phyloP scores from a whole-genome alignment of 92 coral and sea anemone genomes.

The Meandrina meandrites region DNA sequence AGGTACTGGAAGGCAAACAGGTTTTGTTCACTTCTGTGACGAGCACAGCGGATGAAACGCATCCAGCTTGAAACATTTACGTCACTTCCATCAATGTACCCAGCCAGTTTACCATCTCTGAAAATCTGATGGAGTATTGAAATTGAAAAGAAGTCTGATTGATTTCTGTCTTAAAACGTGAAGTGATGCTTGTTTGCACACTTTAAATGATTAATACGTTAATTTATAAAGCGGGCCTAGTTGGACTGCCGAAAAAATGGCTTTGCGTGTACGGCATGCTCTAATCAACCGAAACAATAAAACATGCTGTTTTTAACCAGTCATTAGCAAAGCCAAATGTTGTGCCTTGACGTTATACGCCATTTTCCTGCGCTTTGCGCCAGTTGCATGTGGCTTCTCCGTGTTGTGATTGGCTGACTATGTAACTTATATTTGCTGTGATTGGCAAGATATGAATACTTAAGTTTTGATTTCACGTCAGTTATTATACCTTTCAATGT shows the following conservation, averaged over 20 bases:
- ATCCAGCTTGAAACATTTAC: constrained; percentile 91
- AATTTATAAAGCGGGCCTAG: too few species aligned
- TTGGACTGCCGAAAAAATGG: not conserved
- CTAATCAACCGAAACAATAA: not conserved
- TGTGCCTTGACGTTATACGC: not conserved
- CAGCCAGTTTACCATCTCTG: constrained; percentile 66
- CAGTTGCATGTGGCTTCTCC: not conserved
- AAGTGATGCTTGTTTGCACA: not conserved
- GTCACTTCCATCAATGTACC: constrained; percentile 87
- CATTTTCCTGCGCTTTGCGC: not conserved
- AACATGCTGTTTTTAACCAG: not conserved
- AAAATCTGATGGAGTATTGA: constrained; percentile 54
- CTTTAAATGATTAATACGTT: not conserved
- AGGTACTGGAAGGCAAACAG: constrained; percentile 87
- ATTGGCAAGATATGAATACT: too few species aligned
- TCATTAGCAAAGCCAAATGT: not conserved
- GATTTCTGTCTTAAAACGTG: not conserved
- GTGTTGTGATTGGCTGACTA: not conserved
- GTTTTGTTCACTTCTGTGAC: constrained; percentile 87
- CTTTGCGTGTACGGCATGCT: not conserved
- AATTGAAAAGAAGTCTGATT: not conserved
- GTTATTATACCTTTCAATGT: too few species aligned
- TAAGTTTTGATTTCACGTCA: too few species aligned
- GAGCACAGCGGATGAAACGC: constrained; percentile 96
- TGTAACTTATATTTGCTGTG: too few species aligned